Evolutionary conservation across 2,888 invertebrate genomes (phyloP).

Genomic region (Drosophila buzzatii): DNA sequence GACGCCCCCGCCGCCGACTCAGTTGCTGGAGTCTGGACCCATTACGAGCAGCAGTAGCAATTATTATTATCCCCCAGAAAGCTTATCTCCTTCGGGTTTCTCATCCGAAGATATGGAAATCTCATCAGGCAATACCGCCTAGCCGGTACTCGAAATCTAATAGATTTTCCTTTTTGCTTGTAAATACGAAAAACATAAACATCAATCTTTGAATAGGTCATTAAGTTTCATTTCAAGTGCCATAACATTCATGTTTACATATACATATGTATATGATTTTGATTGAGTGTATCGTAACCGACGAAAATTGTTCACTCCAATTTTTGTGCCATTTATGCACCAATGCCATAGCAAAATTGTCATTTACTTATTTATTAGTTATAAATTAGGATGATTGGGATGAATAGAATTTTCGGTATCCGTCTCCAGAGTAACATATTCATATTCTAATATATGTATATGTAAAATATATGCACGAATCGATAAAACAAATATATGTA

Average conservation of each 20-base stretch:
- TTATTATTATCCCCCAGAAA: conserved; percentile 88
- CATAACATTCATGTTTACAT: conserved; percentile 51
- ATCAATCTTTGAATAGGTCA: conserved; percentile 41
- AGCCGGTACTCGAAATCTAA: not conserved
- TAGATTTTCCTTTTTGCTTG: conserved; percentile 30
- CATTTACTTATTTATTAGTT: conserved; percentile 37
- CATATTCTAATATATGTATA: conserved; percentile 22
- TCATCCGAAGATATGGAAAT: conserved; percentile 90
- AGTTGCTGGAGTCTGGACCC: conserved; percentile 43
- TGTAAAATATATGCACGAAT: conserved; percentile 9
- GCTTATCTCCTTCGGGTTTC: conserved; percentile 90
- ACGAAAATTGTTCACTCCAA: conserved; percentile 46
- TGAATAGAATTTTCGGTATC: conserved; percentile 2
- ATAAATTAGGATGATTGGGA: conserved; percentile 36
- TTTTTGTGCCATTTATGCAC: conserved; percentile 75
- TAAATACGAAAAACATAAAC: conserved; percentile 51
- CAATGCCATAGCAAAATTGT: conserved; percentile 72
- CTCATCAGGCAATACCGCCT: conserved; percentile 85
- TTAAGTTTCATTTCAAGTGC: conserved; percentile 77
- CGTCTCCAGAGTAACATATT: conserved; percentile 13
- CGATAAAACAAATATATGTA: not conserved
- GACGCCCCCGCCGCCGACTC: conserved; percentile 23
- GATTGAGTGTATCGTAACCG: conserved; percentile 41
- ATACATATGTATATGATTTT: conserved; percentile 22
- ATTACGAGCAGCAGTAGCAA: conserved; percentile 37